These are phyloP conservation scores for Phocoena phocoena DNA, from an alignment of 2,113 vertebrate genomes.

Conservation along the genomic window DNA sequence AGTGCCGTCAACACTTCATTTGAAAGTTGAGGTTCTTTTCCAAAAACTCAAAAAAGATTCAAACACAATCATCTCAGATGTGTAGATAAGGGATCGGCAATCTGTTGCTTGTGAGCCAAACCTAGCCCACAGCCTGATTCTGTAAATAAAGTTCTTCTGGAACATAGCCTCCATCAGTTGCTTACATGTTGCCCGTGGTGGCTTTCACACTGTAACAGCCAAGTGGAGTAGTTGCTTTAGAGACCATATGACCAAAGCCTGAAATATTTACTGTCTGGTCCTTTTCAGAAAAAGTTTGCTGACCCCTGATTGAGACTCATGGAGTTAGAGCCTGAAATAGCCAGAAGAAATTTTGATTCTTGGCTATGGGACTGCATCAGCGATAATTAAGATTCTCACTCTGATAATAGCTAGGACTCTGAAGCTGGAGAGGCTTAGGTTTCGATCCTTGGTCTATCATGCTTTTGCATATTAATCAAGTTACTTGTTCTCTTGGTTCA, in stretches of 20 bases:
- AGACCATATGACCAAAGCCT: not conserved
- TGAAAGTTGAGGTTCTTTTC: not conserved
- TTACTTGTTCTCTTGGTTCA: not conserved
- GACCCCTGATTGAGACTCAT: not conserved
- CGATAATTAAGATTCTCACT: not conserved
- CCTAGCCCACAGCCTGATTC: not conserved
- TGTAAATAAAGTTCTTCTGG: not conserved
- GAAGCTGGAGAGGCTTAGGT: not conserved
- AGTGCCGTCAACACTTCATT: not conserved
- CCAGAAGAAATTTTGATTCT: not conserved
- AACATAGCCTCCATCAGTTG: not conserved
- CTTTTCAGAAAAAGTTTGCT: not conserved
- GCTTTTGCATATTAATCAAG: not conserved
- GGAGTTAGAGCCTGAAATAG: not conserved
- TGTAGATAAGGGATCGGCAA: not conserved
- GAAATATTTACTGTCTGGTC: not conserved
- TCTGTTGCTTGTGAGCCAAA: not conserved
- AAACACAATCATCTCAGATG: not conserved
- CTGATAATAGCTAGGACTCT: not conserved
- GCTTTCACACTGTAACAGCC: not conserved
- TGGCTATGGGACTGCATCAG: not conserved
- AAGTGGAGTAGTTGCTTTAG: too few relatives aligned
- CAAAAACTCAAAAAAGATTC: not conserved
- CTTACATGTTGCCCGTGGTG: not conserved
- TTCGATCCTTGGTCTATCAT: not conserved